These are phyloP conservation scores for Trissolcus brochymenae DNA, from an alignment of 2,888 invertebrate genomes.

Conservation along the genomic window DNA sequence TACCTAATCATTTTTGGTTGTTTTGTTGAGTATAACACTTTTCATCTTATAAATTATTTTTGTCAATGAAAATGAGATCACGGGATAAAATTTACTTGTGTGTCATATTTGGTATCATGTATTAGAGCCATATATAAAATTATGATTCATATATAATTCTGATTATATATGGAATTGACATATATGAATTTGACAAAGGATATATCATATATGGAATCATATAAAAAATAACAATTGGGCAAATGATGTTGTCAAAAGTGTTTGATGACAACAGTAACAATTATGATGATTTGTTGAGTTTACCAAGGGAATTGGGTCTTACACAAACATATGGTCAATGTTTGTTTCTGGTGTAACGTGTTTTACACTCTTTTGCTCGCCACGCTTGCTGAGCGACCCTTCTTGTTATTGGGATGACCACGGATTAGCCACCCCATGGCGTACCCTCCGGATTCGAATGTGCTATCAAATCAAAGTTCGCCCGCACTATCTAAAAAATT, in stretches of 20 bases:
- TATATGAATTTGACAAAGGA: too few species aligned
- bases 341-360: constrained; percentile 71
- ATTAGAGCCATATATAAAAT: too few species aligned
- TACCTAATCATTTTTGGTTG: too few species aligned
- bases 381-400: constrained; percentile 55
- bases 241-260: neutral
- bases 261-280: constrained; percentile 30
- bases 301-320: constrained; percentile 59
- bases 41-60: too few species aligned
- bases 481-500: constrained; percentile 3
- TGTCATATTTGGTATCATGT: too few species aligned
- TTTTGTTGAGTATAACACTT: too few species aligned
- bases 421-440: constrained; percentile 39
- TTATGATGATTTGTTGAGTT: constrained; percentile 10
- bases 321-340: constrained; percentile 73
- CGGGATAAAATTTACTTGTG: too few species aligned
- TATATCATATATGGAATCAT: too few species aligned
- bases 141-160: too few species aligned
- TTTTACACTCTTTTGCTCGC: constrained; percentile 70
- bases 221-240: too few species aligned
- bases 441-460: constrained; percentile 22
- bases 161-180: too few species aligned
- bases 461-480: constrained; percentile 29
- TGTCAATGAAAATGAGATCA: too few species aligned
- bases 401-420: constrained; percentile 47